Conservation (phyloP, 2,888 invertebrate genomes). For the Idaea dimidiata region DNA sequence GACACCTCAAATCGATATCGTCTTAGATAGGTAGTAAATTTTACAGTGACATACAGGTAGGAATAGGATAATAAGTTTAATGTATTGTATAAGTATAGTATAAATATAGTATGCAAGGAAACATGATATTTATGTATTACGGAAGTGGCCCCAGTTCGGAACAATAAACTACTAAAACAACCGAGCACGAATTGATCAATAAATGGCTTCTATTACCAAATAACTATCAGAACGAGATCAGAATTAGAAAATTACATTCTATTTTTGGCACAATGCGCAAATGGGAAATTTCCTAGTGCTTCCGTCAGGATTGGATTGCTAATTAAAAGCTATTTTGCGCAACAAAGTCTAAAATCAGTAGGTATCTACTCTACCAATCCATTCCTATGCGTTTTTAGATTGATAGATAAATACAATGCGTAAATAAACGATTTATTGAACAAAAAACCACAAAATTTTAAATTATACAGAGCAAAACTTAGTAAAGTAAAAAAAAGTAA, state of each 20-base stretch:
- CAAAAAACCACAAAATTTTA: no score
- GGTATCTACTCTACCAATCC: background rate
- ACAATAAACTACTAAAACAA: background rate
- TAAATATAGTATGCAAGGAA: background rate
- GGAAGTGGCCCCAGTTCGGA: background rate
- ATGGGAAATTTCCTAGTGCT: background rate
- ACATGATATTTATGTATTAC: background rate
- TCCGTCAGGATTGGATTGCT: background rate
- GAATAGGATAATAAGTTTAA: no score
- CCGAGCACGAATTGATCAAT: background rate
- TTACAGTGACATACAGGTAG: no score
- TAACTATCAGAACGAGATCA: background rate
- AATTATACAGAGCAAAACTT: no score
- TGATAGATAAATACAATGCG: no score
- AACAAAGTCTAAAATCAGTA: background rate
- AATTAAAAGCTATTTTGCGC: conserved; percentile 4
- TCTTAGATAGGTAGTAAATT: no score
- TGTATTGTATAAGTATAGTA: background rate
- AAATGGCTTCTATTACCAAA: background rate
- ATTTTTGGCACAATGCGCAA: background rate
- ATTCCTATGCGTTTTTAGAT: no score
- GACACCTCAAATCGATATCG: no score
- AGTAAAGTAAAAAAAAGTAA: no score
- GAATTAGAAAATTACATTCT: background rate
- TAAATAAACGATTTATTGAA: no score